Percentiles rank a stretch among this genome's conserved stretches.
phyloP scores from a whole-genome alignment of 92 coral and sea anemone species.

The Porites cylindrica region DNA sequence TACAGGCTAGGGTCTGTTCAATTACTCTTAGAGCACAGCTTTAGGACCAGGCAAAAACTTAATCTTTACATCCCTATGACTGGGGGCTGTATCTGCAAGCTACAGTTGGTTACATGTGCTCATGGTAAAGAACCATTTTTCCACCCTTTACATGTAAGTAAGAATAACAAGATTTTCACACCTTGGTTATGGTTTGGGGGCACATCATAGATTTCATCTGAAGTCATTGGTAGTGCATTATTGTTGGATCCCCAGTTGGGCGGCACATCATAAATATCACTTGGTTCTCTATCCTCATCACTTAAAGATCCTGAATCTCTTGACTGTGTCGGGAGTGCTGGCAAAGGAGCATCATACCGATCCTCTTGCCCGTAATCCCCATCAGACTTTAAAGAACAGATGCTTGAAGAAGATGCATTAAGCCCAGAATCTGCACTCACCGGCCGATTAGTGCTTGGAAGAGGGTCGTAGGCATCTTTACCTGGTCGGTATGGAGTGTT shows the following conservation, averaged over 20 bases:
- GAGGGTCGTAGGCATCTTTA: slow-evolving; percentile 46
- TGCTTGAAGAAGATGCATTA: slow-evolving; percentile 47
- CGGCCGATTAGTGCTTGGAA: slow-evolving; percentile 36
- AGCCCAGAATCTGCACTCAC: slow-evolving; percentile 55
- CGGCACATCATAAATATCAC: slow-evolving; percentile 32
- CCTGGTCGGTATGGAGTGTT: slow-evolving; percentile 20
- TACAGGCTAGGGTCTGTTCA: too few relatives aligned
- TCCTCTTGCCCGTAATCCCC: slow-evolving; percentile 14
- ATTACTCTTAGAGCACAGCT: too few relatives aligned
- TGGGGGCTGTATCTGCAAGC: too few relatives aligned
- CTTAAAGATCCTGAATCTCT: slow-evolving; percentile 56
- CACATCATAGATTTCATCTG: slow-evolving; percentile 59
- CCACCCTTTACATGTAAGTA: slow-evolving; percentile 4
- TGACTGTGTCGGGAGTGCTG: slow-evolving; percentile 17
- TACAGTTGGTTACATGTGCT: too few relatives aligned
- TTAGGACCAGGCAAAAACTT: too few relatives aligned
- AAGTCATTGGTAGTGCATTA: not conserved
- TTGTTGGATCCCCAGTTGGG: slow-evolving; percentile 38
- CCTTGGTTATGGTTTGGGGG: slow-evolving; percentile 63
- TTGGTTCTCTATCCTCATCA: slow-evolving; percentile 23
- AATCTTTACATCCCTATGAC: too few relatives aligned
- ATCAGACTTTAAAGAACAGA: slow-evolving; percentile 37
- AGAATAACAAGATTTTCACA: slow-evolving; percentile 47
- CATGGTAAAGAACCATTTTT: too few relatives aligned
- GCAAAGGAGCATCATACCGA: slow-evolving; percentile 30